Percentiles rank a stretch among this genome's conserved stretches.
These are phyloP conservation scores for Heteronetta atricapilla DNA, from an alignment of 2,113 vertebrate species.

Conservation along the genomic window DNA sequence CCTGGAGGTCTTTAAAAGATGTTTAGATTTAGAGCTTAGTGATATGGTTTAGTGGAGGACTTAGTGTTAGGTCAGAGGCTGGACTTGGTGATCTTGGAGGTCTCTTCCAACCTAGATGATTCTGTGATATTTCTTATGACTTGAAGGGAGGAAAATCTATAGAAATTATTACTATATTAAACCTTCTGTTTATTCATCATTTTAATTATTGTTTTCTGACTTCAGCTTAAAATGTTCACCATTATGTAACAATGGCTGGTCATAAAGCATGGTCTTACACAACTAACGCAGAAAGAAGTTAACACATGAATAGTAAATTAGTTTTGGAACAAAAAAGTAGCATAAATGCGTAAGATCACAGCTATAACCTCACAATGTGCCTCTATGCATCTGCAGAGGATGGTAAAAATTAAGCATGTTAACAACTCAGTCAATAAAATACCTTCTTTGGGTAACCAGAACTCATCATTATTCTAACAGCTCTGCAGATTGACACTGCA, in stretches of 20 bases:
- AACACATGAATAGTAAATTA: not conserved
- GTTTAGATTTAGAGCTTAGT: no score
- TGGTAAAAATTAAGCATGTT: constrained; percentile 52
- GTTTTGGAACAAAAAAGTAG: not conserved
- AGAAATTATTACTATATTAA: not conserved
- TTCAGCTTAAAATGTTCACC: not conserved
- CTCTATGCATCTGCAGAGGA: not conserved
- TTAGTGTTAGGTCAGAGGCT: no score
- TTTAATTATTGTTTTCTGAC: not conserved
- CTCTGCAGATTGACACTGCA: not conserved
- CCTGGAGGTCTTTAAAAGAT: no score
- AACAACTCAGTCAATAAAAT: constrained; percentile 16
- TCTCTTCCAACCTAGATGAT: no score
- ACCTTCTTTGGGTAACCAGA: constrained; percentile 6
- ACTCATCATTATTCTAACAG: constrained; percentile 31
- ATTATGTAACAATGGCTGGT: not conserved
- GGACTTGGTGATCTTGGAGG: no score
- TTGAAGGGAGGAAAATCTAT: not conserved
- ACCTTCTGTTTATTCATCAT: not conserved
- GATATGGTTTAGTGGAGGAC: no score
- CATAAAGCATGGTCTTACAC: not conserved
- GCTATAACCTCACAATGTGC: not conserved
- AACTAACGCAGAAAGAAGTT: not conserved
- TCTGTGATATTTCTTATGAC: not conserved
- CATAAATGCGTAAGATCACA: constrained; percentile 1